A percentile compares a stretch with the other conserved stretches of the same genome.
These are phyloP conservation scores for Holotrichia oblita DNA, from an alignment of 1,140 invertebrate species.

Conservation along the genomic window DNA sequence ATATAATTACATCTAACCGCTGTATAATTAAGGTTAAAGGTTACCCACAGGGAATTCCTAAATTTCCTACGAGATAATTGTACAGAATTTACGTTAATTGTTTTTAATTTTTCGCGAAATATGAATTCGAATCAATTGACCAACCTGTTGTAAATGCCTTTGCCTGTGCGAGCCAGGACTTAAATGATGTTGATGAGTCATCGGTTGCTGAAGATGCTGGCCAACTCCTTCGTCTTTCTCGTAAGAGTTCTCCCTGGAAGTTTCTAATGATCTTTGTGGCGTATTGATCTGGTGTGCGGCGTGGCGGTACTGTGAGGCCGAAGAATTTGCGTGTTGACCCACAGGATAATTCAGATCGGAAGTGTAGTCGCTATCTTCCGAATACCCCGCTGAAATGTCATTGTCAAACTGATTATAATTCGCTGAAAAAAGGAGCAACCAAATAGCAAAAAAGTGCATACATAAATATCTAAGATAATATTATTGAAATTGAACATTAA, in stretches of 20 bases:
- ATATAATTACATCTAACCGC: too few relatives aligned
- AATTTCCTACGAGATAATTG: too few relatives aligned
- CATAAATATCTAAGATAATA: too few relatives aligned
- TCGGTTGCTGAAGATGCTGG: constrained; percentile 51
- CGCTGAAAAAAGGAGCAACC: constrained; percentile 57
- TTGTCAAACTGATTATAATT: constrained; percentile 60
- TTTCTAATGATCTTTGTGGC: constrained; percentile 81
- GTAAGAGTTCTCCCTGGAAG: constrained; percentile 85
- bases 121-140: too few relatives aligned
- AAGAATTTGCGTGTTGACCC: constrained; percentile 85
- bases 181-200: constrained; percentile 53
- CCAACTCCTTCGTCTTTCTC: constrained; percentile 73
- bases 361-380: constrained; percentile 97
- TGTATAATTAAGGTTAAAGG: too few relatives aligned
- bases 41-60: too few relatives aligned
- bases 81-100: too few relatives aligned
- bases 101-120: too few relatives aligned
- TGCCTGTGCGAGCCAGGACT: constrained; percentile 53
- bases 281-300: constrained; percentile 81
- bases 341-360: constrained; percentile 96
- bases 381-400: constrained; percentile 85
- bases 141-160: constrained; percentile 36
- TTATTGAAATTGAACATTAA: too few relatives aligned
- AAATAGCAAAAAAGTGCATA: too few relatives aligned
- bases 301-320: constrained; percentile 82